Evolutionary conservation across 1,140 invertebrate genomes (phyloP).

Genomic region (Hydropsyche tenuis): DNA sequence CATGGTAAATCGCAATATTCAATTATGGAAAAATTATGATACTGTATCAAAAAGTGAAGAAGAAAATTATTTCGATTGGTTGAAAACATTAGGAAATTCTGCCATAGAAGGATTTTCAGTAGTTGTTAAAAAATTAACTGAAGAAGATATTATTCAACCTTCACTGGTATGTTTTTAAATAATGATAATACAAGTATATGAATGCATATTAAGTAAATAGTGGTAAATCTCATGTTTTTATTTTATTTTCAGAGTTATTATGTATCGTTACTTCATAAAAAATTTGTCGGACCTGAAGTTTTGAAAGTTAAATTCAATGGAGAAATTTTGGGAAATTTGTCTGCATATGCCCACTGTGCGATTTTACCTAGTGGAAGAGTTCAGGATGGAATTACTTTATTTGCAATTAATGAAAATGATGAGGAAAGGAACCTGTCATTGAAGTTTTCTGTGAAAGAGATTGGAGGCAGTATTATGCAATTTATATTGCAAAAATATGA

Average conservation of each 20-base stretch:
- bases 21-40: slow-evolving; percentile 40
- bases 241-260: slow-evolving; percentile 59
- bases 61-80: slow-evolving; percentile 57
- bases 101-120: slow-evolving; percentile 59
- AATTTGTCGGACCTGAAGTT: slow-evolving; percentile 58
- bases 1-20: slow-evolving; percentile 10
- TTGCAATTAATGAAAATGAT: slow-evolving; percentile 56
- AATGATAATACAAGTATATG: neutral
- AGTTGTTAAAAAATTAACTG: slow-evolving; percentile 57
- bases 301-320: slow-evolving; percentile 53
- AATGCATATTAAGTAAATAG: neutral
- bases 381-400: slow-evolving; percentile 57
- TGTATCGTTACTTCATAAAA: slow-evolving; percentile 62
- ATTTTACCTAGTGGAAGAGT: slow-evolving; percentile 51
- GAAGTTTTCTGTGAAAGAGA: slow-evolving; percentile 1
- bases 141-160: slow-evolving; percentile 52
- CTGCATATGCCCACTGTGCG: slow-evolving; percentile 61
- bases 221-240: slow-evolving; percentile 29
- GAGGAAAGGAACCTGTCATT: slow-evolving; percentile 27
- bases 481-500: slow-evolving; percentile 38
- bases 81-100: slow-evolving; percentile 57
- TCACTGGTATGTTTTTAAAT: slow-evolving; percentile 56
- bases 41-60: neutral
- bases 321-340: slow-evolving; percentile 52
- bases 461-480: slow-evolving; percentile 40